Base-by-base conservation (phyloP, 2,797 vertebrate genomes). In the Megaceryle alcyon region DNA sequence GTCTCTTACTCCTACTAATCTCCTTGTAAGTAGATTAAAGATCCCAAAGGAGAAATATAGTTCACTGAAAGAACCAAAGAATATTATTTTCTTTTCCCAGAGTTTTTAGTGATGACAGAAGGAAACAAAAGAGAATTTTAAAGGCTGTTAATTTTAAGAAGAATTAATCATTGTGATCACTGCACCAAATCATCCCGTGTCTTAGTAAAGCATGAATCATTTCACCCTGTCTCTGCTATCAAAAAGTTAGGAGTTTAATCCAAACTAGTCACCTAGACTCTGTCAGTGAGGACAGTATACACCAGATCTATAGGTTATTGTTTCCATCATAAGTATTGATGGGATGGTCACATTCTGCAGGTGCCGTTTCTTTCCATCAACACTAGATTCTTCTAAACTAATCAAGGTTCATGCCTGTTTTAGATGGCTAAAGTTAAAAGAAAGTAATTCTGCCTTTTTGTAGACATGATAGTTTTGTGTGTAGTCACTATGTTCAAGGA, bases 21-120 rank as follows among this genome's bases (percentile, higher is more conserved):
- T 82, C 80, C 86, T 86, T 86, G 83, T 81, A 64, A 78, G 61
- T 57, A 90, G 69, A 86, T 48, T 88, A 64, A 86, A 92, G 83
- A 78, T 84, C 86, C 73, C 21, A 2, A 28, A 86, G 92, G 86
- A 88, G 44, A 86, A 84, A 66, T 51, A 14, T 6, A 31, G 31
- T 83, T 94, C 60, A 75, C 61, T 88, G 31, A 7, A 81, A 78
- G 44, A 60, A 72, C 57, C 49, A 75, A 26, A 71, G 44, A 76
- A 82, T 46, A 56, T 6, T 81, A 43, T 46, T 49, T 54, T 64
- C 82, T 86, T 71, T 15, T 54, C 14, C 46, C 66, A 57, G 29
- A 51, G 17, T 59, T 84, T 70, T 85, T 54, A 73, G 48, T 48
- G 26, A 56, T 86, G 49, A 48, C 25, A 82, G 72, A 35, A 65